phyloP scores from a whole-genome alignment of 1,140 invertebrate genomes.

The Diorhabda sublineata region DNA sequence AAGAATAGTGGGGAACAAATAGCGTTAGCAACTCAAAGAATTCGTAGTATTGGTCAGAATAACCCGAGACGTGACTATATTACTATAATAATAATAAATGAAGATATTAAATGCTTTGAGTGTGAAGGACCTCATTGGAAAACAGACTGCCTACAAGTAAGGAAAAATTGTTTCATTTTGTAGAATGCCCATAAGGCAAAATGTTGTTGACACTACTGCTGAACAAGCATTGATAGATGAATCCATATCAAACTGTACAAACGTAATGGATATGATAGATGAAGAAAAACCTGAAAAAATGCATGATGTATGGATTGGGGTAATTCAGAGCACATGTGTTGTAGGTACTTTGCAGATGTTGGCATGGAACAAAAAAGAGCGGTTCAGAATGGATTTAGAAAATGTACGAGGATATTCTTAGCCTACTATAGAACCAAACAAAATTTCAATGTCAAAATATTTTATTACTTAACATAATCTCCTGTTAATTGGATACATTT shows the following conservation, averaged over 20 bases:
- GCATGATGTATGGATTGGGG: not conserved
- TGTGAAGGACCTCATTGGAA: slow-evolving; percentile 3
- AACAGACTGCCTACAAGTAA: not conserved
- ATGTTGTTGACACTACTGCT: not conserved
- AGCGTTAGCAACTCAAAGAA: not conserved
- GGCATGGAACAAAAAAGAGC: not conserved
- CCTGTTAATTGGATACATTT: no score
- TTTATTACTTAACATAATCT: no score
- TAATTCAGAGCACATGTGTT: not conserved
- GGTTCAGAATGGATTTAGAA: not conserved
- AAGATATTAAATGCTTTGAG: slow-evolving; percentile 4
- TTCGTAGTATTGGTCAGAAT: not conserved
- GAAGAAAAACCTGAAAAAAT: not conserved
- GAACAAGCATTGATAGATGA: not conserved
- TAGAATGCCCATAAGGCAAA: not conserved
- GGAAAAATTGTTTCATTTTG: slow-evolving; percentile 1
- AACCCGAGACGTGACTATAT: not conserved
- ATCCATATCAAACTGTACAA: not conserved
- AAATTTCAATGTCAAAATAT: not conserved
- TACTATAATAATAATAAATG: no score
- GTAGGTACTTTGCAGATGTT: slow-evolving; percentile 1
- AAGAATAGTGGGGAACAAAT: not conserved
- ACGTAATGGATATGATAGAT: not conserved
- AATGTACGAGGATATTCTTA: no score
- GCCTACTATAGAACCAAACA: no score